Percentiles rank a stretch among this genome's conserved stretches.
Conservation (phyloP, 1,140 invertebrate genomes). For the Euura saliciscinereae region DNA sequence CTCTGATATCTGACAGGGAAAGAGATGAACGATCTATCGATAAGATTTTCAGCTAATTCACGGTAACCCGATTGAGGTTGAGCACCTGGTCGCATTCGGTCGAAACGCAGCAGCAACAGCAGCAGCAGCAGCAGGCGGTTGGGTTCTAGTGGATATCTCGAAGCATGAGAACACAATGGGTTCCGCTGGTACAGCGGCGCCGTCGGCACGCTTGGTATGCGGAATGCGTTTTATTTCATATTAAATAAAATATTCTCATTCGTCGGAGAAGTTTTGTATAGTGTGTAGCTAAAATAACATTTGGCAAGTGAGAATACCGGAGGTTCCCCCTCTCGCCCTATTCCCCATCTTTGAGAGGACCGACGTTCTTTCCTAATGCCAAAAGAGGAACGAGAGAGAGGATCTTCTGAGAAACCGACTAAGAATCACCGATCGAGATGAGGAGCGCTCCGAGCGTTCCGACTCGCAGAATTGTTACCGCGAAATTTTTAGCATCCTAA, state of each 20-base stretch:
- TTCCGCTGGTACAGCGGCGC: slow-evolving; percentile 20
- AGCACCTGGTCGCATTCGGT: background rate
- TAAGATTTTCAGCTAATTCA: too few relatives aligned
- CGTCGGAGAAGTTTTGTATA: too few relatives aligned
- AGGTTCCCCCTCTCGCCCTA: background rate
- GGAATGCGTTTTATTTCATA: slow-evolving; percentile 53
- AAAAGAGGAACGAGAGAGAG: background rate
- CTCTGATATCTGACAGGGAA: too few relatives aligned
- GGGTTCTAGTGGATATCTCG: background rate
- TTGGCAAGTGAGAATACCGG: slow-evolving; percentile 28
- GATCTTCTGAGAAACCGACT: background rate
- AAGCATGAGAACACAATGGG: slow-evolving; percentile 14
- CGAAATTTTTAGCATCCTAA: background rate
- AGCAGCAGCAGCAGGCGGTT: background rate
- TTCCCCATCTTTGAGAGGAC: background rate
- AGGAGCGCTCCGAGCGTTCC: background rate
- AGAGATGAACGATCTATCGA: too few relatives aligned
- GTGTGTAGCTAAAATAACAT: slow-evolving; percentile 31
- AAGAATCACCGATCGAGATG: background rate
- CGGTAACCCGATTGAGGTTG: background rate
- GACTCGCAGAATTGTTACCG: background rate
- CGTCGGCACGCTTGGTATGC: slow-evolving; percentile 52
- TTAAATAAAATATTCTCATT: slow-evolving; percentile 56
- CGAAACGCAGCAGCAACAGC: background rate
- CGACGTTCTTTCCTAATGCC: slow-evolving; percentile 9